Conservation (phyloP, 2,888 invertebrate genomes). For the Sarcophaga rosellei region DNA sequence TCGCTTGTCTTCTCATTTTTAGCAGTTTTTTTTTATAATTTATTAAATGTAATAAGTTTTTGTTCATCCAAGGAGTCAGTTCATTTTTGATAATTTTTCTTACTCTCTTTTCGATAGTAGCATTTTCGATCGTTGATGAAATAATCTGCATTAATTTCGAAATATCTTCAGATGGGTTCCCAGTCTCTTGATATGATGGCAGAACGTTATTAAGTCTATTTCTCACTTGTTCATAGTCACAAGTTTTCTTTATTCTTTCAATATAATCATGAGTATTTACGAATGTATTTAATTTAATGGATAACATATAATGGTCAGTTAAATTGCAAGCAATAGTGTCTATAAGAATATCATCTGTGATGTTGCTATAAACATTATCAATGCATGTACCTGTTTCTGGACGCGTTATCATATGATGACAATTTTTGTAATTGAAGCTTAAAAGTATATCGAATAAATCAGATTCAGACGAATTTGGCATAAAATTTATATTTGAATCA, state of each 20-base stretch:
- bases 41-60: slow-evolving; percentile 2
- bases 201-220: neutral
- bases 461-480: neutral
- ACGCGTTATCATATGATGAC: neutral
- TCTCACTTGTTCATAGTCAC: neutral
- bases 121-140: neutral
- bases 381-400: neutral
- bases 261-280: neutral
- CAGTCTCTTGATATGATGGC: neutral
- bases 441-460: neutral
- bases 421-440: neutral
- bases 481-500: neutral
- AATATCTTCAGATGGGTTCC: too few species aligned
- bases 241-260: neutral
- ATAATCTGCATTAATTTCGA: neutral
- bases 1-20: neutral
- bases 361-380: slow-evolving; percentile 1
- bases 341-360: neutral
- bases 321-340: slow-evolving; percentile 8
- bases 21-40: neutral
- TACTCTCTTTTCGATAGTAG: neutral
- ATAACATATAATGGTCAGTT: neutral
- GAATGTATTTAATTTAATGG: neutral
- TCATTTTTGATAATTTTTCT: neutral
- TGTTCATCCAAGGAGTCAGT: neutral